Evolutionary conservation across 2,113 vertebrate genomes (phyloP).

Genomic region (Origma solitaria): DNA sequence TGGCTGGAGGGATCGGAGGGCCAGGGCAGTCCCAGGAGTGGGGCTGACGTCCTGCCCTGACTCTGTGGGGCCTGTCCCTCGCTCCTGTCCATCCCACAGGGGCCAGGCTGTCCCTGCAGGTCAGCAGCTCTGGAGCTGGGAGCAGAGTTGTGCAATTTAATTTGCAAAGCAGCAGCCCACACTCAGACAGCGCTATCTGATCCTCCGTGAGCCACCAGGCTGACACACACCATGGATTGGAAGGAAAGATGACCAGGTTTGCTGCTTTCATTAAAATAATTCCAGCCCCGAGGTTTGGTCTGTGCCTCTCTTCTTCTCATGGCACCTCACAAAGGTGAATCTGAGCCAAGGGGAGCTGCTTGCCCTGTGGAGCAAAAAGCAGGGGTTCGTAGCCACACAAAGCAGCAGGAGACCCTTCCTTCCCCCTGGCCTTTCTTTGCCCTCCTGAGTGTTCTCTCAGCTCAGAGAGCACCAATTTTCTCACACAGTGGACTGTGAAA

Average conservation of each 20-base stretch:
- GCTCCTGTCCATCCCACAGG: not conserved
- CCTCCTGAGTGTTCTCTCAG: not conserved
- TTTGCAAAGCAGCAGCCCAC: constrained; percentile 47
- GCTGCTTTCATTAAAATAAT: not conserved
- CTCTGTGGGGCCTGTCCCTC: not conserved
- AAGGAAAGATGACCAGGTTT: not conserved
- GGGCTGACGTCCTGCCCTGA: not conserved
- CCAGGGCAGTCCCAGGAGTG: not conserved
- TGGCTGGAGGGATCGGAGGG: not conserved
- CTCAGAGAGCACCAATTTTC: not conserved
- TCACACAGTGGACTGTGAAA: not conserved
- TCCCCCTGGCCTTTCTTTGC: not conserved
- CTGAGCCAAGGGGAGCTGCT: not conserved
- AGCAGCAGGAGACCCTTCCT: not conserved
- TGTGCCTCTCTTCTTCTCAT: not conserved
- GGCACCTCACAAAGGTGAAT: not conserved
- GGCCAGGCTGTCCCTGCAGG: constrained; percentile 13
- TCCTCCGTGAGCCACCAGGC: not conserved
- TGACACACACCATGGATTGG: not conserved
- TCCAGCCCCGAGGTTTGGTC: not conserved
- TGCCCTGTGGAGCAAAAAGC: not conserved
- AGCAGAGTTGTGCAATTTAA: constrained; percentile 20
- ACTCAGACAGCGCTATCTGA: not conserved
- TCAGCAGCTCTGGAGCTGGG: not conserved
- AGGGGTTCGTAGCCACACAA: not conserved